Evolutionary conservation across 92 coral and sea anemone species (phyloP), one percentile per base, ranked within the genome.

Genomic region (Pocillopora grandis): DNA sequence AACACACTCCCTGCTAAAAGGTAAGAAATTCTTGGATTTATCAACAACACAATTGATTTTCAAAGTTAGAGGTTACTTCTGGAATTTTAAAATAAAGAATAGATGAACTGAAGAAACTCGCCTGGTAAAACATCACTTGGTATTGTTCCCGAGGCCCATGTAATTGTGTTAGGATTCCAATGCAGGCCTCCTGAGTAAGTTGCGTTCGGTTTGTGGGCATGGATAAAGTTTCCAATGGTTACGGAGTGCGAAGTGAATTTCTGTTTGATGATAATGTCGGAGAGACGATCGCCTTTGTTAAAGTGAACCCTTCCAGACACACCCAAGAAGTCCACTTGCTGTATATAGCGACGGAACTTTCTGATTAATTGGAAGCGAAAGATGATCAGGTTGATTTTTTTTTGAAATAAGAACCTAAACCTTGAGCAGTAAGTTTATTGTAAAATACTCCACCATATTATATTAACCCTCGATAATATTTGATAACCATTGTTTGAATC

Each of bases 251-350:
- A 66, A 56, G 92, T 92, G 70, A 93, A 93, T 75, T 91, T 89
- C 79, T 93, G 97, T 58, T 86, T 84, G 71, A 93, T 86, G 68
- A 82, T 76, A 27, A 91, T 85, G 73, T 75, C 88, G 3, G 97
- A 91, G n/a, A 88, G 74, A 55, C 97, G 91, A 61, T 91, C 94
- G 27, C 92, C 97, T 42, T 86, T 81, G 3, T 88, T 92, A 84
- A 93, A 93, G 80, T 93, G 97, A 69, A 93, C 97, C 12, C 87
- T 94, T 5, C 97, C 94, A 20, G 97, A 93, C 14, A 75, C 97
- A n/a, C 97, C 97, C 83, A 71, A 35, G 78, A 93, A 93, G 73
- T 91, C 83, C 2, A 88, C 84, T 67, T 84, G 59, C 69, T 93
- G 91, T 20, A 93, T 90, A 19, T 71, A 75, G 62, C 85, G 84